Base-by-base conservation (phyloP, 2,888 invertebrate species). In the Chymomyza procnemis region DNA sequence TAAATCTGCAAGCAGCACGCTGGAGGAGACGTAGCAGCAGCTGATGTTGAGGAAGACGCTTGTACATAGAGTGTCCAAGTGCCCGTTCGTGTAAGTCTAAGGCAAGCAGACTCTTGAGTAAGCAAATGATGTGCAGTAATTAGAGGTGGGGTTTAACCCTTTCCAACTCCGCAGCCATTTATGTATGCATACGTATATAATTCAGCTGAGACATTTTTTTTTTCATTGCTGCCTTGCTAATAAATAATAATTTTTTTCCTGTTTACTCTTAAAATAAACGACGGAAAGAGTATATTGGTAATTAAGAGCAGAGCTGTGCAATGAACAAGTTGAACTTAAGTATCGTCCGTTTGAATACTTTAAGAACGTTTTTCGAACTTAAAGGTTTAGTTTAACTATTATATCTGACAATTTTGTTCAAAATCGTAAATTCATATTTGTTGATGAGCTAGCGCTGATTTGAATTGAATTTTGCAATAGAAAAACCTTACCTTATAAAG, bases 51-150 rank as follows among this genome's bases (percentile, higher is more conserved):
- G 8, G 26, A 26, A 26, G 26, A 26, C 26, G 6, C 26, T 26
- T 26, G 26, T 26, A 26, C 26, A 26, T 26, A 26, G 18, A 16
- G 16, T 0, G 19, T 50, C 50, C 50, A 50, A 16, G 16, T 19
- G 9, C 18, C 50, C 16, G 16, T 50, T 18, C 8, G 50, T 5
- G 50, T 69, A 69, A 63, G 60, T 67, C 72, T 26, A 67, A 67
- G 62, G 71, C 71, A 72, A 69, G 76, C 78, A 73, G 75, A 71
- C 86, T 76, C 85, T 84, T 71, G 85, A 75, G 85, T 87, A 84
- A 87, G 83, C 83, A 84, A 84, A 84, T 84, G 83, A 84, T 87
- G 87, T 86, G 87, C 85, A 83, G 87, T 84, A 84, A 84, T 84
- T 84, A 84, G 87, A 87, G 78, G 71, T 41, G 34, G 34, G 34